Evolutionary conservation across 2,113 vertebrate species (phyloP).

Genomic region (Tapirus terrestris): DNA sequence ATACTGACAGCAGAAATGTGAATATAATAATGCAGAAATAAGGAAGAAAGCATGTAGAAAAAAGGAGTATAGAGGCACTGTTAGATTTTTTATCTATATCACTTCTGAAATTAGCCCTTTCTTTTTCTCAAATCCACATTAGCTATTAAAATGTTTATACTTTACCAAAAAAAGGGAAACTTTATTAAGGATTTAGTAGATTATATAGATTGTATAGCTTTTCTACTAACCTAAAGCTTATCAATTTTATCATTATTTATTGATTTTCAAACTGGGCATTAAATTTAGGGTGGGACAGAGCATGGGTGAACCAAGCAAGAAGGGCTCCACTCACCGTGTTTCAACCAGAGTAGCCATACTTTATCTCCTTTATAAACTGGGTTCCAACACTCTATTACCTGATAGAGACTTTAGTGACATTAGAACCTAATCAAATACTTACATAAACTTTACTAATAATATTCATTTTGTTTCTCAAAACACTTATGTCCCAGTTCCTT

Average conservation of each 20-base stretch:
- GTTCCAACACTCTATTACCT: not conserved
- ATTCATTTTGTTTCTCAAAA: not conserved
- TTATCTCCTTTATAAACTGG: not conserved
- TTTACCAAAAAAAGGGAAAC: not conserved
- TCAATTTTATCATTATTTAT: not conserved
- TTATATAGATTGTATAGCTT: not conserved
- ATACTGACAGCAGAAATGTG: not conserved
- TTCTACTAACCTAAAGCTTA: not conserved
- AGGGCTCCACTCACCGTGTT: not conserved
- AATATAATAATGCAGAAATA: not conserved
- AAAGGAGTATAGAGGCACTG: not conserved
- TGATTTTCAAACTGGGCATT: not conserved
- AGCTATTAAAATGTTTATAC: not conserved
- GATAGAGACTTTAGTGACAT: not conserved
- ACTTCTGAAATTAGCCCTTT: not conserved
- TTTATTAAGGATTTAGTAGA: not conserved
- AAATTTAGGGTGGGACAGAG: not conserved
- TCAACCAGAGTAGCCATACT: not conserved
- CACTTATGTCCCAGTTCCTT: not conserved
- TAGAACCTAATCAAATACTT: not conserved
- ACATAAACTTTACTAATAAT: not conserved
- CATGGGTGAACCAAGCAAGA: no score
- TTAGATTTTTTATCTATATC: not conserved
- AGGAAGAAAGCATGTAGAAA: not conserved
- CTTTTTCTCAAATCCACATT: constrained; percentile 15